phyloP scores from a whole-genome alignment of 1,140 invertebrate species.

The Rhopalosiphum maidis region DNA sequence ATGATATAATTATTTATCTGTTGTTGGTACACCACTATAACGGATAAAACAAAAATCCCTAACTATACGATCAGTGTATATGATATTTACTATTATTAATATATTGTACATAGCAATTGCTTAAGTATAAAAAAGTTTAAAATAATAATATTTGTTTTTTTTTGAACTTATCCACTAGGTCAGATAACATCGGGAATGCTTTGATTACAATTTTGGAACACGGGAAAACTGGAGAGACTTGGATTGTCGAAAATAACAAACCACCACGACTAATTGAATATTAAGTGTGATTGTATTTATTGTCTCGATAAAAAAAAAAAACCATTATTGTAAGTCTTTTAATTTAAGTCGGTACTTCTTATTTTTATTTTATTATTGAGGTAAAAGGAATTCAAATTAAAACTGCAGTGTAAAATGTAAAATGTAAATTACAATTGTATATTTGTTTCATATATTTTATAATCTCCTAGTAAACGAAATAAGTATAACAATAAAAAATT shows the following conservation, averaged over 20 bases:
- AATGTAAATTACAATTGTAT: background rate
- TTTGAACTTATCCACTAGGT: background rate
- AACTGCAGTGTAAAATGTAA: too few relatives aligned
- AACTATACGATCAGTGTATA: background rate
- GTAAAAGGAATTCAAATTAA: background rate
- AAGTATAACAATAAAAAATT: background rate
- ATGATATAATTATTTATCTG: background rate
- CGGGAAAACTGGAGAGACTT: conserved; percentile 33
- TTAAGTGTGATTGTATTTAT: conserved; percentile 2
- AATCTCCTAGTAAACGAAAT: background rate
- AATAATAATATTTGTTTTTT: background rate
- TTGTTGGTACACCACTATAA: background rate
- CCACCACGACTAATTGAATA: conserved; percentile 42
- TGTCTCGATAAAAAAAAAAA: background rate
- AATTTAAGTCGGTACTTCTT: background rate
- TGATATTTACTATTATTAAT: background rate
- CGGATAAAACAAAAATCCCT: background rate
- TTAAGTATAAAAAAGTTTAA: background rate
- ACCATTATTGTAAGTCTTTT: background rate
- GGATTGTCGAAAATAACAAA: conserved; percentile 33
- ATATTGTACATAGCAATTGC: background rate
- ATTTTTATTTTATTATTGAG: background rate
- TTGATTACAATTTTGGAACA: conserved; percentile 15
- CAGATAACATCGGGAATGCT: background rate
- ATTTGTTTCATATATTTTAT: background rate